Conservation (phyloP, 1,140 invertebrate species). For the Teleogryllus occipitalis region DNA sequence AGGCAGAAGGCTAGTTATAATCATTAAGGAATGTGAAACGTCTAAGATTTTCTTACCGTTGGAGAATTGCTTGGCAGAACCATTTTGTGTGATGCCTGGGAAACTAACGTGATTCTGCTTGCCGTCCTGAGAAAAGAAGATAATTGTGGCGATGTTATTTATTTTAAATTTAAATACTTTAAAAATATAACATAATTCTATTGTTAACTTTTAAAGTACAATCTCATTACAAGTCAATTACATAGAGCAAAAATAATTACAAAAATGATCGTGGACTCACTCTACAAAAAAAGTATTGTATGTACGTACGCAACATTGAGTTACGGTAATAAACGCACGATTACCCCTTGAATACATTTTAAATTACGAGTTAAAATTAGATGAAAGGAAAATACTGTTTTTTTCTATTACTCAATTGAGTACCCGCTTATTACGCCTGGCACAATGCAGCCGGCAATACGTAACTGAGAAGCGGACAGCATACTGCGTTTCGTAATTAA, state of each 20-base stretch:
- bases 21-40: background rate
- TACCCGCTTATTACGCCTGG: too few relatives aligned
- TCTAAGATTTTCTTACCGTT: conserved; percentile 53
- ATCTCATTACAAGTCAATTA: too few relatives aligned
- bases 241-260: too few relatives aligned
- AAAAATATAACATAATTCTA: background rate
- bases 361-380: too few relatives aligned
- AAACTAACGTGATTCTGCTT: conserved; percentile 80
- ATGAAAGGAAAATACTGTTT: too few relatives aligned
- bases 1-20: background rate
- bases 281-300: background rate
- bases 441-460: too few relatives aligned
- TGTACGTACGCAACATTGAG: background rate
- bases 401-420: too few relatives aligned
- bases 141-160: background rate
- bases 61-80: conserved; percentile 73
- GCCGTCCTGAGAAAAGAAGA: conserved; percentile 50
- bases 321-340: background rate
- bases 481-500: too few relatives aligned
- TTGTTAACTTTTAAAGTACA: too few relatives aligned
- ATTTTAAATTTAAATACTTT: conserved; percentile 3
- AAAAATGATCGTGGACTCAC: too few relatives aligned
- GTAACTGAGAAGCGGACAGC: too few relatives aligned
- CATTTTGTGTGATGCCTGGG: conserved; percentile 77
- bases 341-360: too few relatives aligned